Evolutionary conservation across 2,797 vertebrate species (phyloP).

Genomic region (Cynopterus sphinx): DNA sequence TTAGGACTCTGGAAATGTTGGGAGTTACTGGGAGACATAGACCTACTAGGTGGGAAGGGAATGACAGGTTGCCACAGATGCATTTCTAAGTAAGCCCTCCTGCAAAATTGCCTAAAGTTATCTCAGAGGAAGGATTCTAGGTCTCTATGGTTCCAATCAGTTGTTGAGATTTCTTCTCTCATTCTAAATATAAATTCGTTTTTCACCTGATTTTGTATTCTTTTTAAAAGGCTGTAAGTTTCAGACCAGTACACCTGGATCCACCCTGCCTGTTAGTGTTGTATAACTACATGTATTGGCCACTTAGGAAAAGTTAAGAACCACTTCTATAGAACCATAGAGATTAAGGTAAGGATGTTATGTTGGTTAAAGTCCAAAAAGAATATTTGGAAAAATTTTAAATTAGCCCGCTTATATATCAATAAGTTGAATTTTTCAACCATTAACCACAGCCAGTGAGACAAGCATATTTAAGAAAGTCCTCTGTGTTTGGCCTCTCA

Average conservation of each 20-base stretch:
- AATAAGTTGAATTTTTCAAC: not conserved
- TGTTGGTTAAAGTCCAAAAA: not conserved
- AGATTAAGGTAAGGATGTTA: not conserved
- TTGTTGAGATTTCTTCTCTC: constrained; percentile 23
- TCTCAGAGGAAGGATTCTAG: not conserved
- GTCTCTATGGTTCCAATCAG: not conserved
- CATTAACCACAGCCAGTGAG: not conserved
- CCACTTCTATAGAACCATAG: not conserved
- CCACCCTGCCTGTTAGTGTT: not conserved
- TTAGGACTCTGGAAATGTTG: not conserved
- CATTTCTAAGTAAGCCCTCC: not conserved
- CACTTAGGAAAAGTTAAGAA: not conserved
- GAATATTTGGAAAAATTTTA: not conserved
- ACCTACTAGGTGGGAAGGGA: not conserved
- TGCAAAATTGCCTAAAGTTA: not conserved
- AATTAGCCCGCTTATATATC: not conserved
- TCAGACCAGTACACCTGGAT: not conserved
- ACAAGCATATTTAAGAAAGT: not conserved
- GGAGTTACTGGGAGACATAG: not conserved
- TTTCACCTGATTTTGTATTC: not conserved
- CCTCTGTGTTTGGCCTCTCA: not conserved
- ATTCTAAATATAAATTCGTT: not conserved
- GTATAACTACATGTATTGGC: not conserved
- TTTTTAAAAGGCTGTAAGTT: not conserved
- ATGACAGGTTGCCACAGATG: not conserved